Evolutionary conservation across 2,797 vertebrate species (phyloP).

Genomic region (Sebastes jordani): DNA sequence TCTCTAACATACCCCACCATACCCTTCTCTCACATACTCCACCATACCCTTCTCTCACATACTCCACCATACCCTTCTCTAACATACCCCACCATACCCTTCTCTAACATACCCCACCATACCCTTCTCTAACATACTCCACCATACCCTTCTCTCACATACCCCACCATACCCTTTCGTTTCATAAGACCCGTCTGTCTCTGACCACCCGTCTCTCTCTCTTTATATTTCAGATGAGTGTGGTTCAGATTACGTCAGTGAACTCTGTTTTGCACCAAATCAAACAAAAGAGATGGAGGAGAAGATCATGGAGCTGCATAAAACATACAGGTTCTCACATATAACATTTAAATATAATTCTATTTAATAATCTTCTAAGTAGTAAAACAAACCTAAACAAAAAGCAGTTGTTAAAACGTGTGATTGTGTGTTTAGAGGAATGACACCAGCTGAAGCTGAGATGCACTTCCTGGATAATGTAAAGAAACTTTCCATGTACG

Average conservation of each 20-base stretch:
- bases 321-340: constrained; percentile 86
- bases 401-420: neutral
- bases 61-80: neutral
- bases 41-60: neutral
- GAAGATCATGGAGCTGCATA: constrained; percentile 93
- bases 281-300: constrained; percentile 96
- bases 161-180: too few relatives aligned
- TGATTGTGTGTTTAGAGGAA: constrained; percentile 84
- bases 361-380: neutral
- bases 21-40: too few relatives aligned
- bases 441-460: constrained; percentile 95
- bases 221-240: constrained; percentile 81
- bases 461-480: constrained; percentile 97
- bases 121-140: too few relatives aligned
- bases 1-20: too few relatives aligned
- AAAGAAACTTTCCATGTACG: constrained; percentile 98
- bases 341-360: too few relatives aligned
- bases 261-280: constrained; percentile 92
- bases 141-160: too few relatives aligned
- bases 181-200: too few relatives aligned
- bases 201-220: neutral
- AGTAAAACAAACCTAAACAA: neutral
- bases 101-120: too few relatives aligned
- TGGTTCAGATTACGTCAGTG: constrained; percentile 87
- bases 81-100: rapidly evolving